A percentile compares a stretch with the other conserved stretches of the same genome.
Conservation (phyloP, 2,113 vertebrate species). For the Prolemur simus region DNA sequence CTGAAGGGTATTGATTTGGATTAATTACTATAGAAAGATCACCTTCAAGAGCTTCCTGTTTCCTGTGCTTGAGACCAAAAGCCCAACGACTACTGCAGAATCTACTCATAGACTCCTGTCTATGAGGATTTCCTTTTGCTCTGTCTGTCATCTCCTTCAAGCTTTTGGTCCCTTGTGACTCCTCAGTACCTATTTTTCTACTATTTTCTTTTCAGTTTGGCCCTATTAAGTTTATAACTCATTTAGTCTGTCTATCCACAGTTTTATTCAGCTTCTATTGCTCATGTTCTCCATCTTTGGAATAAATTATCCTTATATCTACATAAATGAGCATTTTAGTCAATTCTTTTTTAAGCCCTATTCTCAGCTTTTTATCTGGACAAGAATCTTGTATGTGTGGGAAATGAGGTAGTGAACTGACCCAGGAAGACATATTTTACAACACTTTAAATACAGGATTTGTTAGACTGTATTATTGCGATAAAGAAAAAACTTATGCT, state of each 20-base stretch:
- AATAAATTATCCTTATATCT: not conserved
- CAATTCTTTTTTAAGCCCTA: not conserved
- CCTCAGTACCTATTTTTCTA: not conserved
- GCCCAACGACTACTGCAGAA: not conserved
- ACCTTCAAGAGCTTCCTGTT: not conserved
- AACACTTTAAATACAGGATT: constrained; percentile 3
- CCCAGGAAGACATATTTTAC: not conserved
- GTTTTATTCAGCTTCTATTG: not conserved
- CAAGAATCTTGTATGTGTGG: not conserved
- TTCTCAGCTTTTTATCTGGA: not conserved
- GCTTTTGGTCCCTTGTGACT: not conserved
- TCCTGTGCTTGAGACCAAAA: not conserved
- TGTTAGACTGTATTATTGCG: not conserved
- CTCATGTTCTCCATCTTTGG: not conserved
- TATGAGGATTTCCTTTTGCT: not conserved
- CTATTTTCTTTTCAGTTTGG: not conserved
- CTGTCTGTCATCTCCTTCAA: not conserved
- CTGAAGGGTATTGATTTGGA: not conserved
- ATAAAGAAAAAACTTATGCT: not conserved
- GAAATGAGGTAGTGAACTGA: constrained; percentile 5
- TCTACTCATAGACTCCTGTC: not conserved
- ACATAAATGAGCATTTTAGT: not conserved
- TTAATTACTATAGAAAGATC: not conserved
- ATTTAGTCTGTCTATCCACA: not conserved
- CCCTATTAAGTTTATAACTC: not conserved